phyloP scores from a whole-genome alignment of 1,140 invertebrate genomes.

The Drosophila nigromelanica region DNA sequence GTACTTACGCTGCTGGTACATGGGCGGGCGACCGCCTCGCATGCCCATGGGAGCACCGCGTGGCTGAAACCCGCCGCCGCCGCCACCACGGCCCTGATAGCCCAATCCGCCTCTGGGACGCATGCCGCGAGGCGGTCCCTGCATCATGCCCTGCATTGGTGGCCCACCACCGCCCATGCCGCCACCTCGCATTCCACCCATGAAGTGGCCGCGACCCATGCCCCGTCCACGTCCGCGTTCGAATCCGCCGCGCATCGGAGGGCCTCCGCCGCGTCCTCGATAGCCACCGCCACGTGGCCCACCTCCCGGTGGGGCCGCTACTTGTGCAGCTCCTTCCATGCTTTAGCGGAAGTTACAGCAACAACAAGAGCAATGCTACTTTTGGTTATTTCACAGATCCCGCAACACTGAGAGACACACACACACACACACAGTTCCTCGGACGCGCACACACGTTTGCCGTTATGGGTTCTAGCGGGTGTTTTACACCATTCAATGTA shows the following conservation, averaged over 20 bases:
- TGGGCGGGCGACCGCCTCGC: slow-evolving; percentile 74
- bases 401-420: slow-evolving; percentile 32
- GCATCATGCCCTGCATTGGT: slow-evolving; percentile 76
- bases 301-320: slow-evolving; percentile 61
- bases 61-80: slow-evolving; percentile 76
- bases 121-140: slow-evolving; percentile 72
- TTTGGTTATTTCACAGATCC: slow-evolving; percentile 37
- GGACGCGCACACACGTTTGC: slow-evolving; percentile 46
- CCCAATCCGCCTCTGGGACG: slow-evolving; percentile 70
- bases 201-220: slow-evolving; percentile 76
- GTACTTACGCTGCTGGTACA: slow-evolving; percentile 78
- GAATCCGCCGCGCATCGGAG: slow-evolving; percentile 76
- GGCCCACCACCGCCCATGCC: slow-evolving; percentile 73
- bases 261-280: slow-evolving; percentile 74
- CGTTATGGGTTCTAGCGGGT: slow-evolving; percentile 7
- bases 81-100: slow-evolving; percentile 70
- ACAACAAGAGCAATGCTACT: slow-evolving; percentile 11
- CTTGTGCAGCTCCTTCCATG: slow-evolving; percentile 74
- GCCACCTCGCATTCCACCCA: slow-evolving; percentile 77
- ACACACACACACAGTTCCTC: slow-evolving; percentile 34
- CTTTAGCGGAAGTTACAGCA: slow-evolving; percentile 18
- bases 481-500: slow-evolving; percentile 9
- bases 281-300: slow-evolving; percentile 76
- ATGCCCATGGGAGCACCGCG: slow-evolving; percentile 79
- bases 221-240: slow-evolving; percentile 78